Evolutionary conservation across 1,140 invertebrate species (phyloP).

Genomic region (Solenopsis invicta): DNA sequence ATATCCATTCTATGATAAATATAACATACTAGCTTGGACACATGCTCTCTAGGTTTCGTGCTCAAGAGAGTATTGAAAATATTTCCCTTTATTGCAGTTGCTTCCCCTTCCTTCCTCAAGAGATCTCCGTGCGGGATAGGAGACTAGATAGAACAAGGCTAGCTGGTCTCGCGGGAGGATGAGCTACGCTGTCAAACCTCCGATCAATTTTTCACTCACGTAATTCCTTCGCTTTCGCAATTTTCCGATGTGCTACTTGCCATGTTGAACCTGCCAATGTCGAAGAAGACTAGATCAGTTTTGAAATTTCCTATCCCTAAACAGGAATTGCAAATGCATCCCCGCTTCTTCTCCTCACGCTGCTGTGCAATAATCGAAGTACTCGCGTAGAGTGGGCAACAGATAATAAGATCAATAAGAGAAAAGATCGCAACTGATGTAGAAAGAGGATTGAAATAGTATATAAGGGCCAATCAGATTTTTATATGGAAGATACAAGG

Average conservation of each 20-base stretch:
- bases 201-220: constrained; percentile 79
- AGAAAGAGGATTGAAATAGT: not conserved
- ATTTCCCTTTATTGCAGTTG: not conserved
- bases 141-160: constrained; percentile 33
- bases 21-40: not conserved
- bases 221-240: constrained; percentile 61
- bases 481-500: too few species aligned
- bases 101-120: not conserved
- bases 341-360: not conserved
- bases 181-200: constrained; percentile 64
- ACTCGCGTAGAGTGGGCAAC: not conserved
- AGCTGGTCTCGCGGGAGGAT: constrained; percentile 59
- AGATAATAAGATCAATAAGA: not conserved
- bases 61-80: not conserved
- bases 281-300: constrained; percentile 35
- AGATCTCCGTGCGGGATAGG: constrained; percentile 8
- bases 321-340: not conserved
- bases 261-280: constrained; percentile 49
- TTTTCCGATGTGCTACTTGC: constrained; percentile 64
- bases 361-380: not conserved
- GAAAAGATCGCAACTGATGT: not conserved
- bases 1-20: not conserved
- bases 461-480: not conserved
- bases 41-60: not conserved
- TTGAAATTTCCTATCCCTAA: not conserved